These are phyloP conservation scores for Trypoxylon attenuatum DNA, from an alignment of 2,888 invertebrate genomes.

Conservation along the genomic window DNA sequence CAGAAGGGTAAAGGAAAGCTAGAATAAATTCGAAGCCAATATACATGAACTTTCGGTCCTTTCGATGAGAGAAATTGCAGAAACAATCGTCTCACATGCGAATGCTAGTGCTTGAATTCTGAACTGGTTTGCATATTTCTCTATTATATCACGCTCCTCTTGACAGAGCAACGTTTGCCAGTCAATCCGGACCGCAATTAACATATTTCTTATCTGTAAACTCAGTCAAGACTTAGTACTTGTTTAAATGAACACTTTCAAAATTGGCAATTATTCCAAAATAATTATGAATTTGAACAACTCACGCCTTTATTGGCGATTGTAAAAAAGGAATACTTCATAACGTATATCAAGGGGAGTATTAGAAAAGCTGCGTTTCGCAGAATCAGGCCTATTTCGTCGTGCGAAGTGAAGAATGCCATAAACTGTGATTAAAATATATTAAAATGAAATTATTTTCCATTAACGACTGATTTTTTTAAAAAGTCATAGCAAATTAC, in stretches of 20 bases:
- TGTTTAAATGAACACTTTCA: not conserved
- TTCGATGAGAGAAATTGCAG: not conserved
- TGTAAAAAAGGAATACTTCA: not conserved
- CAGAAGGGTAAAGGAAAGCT: not conserved
- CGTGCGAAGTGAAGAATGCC: not conserved
- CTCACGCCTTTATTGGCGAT: not conserved
- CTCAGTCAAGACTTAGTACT: not conserved
- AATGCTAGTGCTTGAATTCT: not conserved
- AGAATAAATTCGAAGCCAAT: no score
- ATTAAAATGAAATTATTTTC: not conserved
- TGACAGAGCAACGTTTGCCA: not conserved
- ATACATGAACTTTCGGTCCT: no score
- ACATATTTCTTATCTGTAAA: not conserved
- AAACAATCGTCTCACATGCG: not conserved
- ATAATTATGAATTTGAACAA: not conserved
- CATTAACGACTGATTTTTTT: not conserved
- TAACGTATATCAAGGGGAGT: not conserved
- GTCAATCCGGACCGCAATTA: not conserved
- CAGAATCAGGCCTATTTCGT: not conserved
- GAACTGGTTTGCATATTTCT: not conserved
- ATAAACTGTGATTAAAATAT: not conserved
- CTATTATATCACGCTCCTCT: not conserved
- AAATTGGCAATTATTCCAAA: not conserved
- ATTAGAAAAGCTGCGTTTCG: not conserved
- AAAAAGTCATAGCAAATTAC: not conserved